These are phyloP conservation scores for Willowsia nigromaculata DNA, from an alignment of 2,888 invertebrate species.

Conservation along the genomic window DNA sequence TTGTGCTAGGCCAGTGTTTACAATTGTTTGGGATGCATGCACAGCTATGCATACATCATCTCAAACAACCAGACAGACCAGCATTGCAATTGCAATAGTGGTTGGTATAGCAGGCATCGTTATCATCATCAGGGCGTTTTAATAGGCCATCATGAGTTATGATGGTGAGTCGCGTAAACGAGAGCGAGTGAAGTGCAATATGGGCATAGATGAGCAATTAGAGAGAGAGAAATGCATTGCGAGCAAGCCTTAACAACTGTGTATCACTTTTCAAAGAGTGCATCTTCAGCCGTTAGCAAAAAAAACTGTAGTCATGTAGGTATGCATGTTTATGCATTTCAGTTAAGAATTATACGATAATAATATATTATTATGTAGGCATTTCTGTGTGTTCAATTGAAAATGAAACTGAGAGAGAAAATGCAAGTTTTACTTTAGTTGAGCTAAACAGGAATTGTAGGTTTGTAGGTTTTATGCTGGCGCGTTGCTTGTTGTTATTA, in stretches of 20 bases:
- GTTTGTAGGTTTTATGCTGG: conserved; percentile 60
- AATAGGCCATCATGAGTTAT: conserved; percentile 57
- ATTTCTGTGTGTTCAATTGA: not conserved
- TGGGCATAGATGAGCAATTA: conserved; percentile 39
- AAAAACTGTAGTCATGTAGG: not conserved
- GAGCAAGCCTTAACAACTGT: not conserved
- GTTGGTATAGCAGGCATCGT: too few relatives aligned
- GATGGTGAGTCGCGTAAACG: conserved; percentile 35
- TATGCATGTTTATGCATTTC: not conserved
- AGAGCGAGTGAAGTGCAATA: conserved; percentile 51
- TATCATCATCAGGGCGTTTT: conserved; percentile 55
- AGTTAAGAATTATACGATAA: not conserved
- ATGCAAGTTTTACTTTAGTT: conserved; percentile 50
- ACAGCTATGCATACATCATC: not conserved
- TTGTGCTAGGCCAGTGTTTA: conserved; percentile 62
- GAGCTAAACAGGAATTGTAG: conserved; percentile 67
- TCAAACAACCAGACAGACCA: conserved; percentile 13
- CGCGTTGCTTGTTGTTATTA: conserved; percentile 12
- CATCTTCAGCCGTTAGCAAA: conserved; percentile 22
- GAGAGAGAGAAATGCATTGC: conserved; percentile 24
- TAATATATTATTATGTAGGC: not conserved
- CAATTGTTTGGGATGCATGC: conserved; percentile 16
- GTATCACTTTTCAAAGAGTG: conserved; percentile 26
- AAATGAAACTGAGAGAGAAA: conserved; percentile 11
- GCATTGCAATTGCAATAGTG: too few relatives aligned